Evolutionary conservation across 2,113 vertebrate genomes (phyloP).

Genomic region (Cathartes aura): DNA sequence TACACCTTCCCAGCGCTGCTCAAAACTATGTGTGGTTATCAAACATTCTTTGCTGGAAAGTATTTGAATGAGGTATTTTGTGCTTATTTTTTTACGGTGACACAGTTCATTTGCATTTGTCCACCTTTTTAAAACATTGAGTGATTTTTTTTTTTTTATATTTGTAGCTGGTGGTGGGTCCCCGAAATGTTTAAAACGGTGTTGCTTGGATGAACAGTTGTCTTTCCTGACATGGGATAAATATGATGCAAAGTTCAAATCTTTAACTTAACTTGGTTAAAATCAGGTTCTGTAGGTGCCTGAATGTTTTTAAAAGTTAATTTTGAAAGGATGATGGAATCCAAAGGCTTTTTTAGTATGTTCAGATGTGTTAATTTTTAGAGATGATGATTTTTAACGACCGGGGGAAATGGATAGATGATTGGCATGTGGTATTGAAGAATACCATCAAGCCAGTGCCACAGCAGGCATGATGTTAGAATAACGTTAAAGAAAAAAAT

Average conservation of each 20-base stretch:
- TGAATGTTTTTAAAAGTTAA: not conserved
- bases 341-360: not conserved
- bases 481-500: not conserved
- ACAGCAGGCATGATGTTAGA: not conserved
- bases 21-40: conserved; percentile 81
- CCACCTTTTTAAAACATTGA: not conserved
- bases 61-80: conserved; percentile 92
- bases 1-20: conserved; percentile 89
- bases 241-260: not conserved
- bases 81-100: not conserved
- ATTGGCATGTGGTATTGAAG: not conserved
- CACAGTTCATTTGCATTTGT: not conserved
- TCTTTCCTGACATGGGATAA: not conserved
- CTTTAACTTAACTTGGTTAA: not conserved
- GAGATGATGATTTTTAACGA: not conserved
- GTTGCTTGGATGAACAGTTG: not conserved
- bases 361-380: not conserved
- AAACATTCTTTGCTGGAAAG: conserved; percentile 97
- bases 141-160: not conserved
- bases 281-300: not conserved
- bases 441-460: not conserved
- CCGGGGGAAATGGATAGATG: not conserved
- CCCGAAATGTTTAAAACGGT: not conserved
- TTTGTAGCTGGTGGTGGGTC: not conserved
- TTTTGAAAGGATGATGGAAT: not conserved